Evolutionary conservation across 2,113 vertebrate species (phyloP).

Genomic region (Leucopsar rothschildi): DNA sequence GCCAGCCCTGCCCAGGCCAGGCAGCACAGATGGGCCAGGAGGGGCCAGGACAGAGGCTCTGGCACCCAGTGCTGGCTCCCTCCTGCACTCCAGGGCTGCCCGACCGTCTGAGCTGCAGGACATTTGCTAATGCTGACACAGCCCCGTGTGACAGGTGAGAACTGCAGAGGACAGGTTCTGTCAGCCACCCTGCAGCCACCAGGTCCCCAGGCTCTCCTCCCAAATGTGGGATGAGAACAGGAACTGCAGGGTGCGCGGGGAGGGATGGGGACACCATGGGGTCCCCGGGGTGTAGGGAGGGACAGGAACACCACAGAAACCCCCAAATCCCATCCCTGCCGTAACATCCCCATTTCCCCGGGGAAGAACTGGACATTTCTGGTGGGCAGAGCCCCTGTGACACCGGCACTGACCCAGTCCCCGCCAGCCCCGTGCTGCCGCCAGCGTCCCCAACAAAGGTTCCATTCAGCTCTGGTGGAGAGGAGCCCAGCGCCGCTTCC

Average conservation of each 20-base stretch:
- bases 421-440: not conserved
- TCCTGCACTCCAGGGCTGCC: not conserved
- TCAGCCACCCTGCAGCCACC: not conserved
- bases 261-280: not conserved
- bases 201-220: not conserved
- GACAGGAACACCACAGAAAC: not conserved
- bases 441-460: slow-evolving; percentile 48
- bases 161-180: accelerated
- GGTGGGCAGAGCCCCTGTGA: not conserved
- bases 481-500: slow-evolving; percentile 39
- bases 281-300: not conserved
- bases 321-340: not conserved
- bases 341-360: accelerated
- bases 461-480: slow-evolving; percentile 24
- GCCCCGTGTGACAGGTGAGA: not conserved
- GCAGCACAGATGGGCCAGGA: accelerated
- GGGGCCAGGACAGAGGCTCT: not conserved
- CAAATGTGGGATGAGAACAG: not conserved
- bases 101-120: accelerated
- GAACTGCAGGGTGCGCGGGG: not conserved
- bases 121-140: not conserved
- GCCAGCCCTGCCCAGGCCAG: not conserved
- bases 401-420: not conserved
- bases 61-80: not conserved
- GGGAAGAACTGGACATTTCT: not conserved